Evolutionary conservation across 1,140 invertebrate species (phyloP).

Genomic region (Trichogramma pretiosum): DNA sequence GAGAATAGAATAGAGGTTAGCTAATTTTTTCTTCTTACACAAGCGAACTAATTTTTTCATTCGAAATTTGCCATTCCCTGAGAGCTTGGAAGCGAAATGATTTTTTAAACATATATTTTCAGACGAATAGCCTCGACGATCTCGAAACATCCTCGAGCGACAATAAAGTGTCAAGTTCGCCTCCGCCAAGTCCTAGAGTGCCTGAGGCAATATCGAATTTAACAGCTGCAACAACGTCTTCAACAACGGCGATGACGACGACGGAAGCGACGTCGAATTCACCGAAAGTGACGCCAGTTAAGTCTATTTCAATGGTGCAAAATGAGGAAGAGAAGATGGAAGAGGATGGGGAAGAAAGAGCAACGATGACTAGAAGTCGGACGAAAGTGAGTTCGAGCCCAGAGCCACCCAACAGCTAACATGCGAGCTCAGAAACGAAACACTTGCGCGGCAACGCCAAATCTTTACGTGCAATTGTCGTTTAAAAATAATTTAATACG

Average conservation of each 20-base stretch:
- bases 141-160: not conserved
- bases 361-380: not conserved
- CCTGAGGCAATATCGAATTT: no score
- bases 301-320: no score
- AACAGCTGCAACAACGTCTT: not conserved
- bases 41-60: not conserved
- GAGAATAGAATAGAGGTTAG: slow-evolving; percentile 11
- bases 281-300: no score
- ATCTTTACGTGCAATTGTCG: no score
- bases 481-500: no score
- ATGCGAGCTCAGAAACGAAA: no score
- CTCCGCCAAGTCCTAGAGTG: not conserved
- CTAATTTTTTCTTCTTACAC: not conserved
- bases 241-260: not conserved
- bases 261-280: not conserved
- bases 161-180: not conserved
- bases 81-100: not conserved
- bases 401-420: slow-evolving; percentile 18
- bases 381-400: slow-evolving; percentile 6
- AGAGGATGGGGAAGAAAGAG: not conserved
- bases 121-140: not conserved
- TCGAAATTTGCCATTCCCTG: not conserved
- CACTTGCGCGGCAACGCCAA: no score
- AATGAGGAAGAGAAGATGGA: slow-evolving; percentile 5
- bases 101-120: not conserved